A percentile compares a stretch with the other conserved stretches of the same genome.
Conservation (phyloP, 1,140 invertebrate species). For the Probaryconus sp. region DNA sequence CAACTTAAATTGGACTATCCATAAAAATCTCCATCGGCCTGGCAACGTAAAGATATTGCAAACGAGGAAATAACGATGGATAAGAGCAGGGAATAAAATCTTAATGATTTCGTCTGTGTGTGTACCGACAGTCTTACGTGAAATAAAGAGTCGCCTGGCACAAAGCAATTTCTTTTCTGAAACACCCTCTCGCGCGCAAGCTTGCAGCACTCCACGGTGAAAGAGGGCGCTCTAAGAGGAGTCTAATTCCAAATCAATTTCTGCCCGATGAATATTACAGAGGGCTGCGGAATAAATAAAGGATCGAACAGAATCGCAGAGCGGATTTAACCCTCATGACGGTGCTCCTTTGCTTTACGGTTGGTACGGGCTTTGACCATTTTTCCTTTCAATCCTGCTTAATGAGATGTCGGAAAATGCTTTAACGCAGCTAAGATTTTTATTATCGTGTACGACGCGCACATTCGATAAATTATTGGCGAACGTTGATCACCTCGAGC, state of each 20-base stretch:
- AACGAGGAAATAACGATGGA: slow-evolving; percentile 37
- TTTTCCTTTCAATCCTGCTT: slow-evolving; percentile 55
- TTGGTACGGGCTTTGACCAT: slow-evolving; percentile 43
- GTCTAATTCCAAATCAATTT: slow-evolving; percentile 75
- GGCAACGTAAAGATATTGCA: slow-evolving; percentile 9
- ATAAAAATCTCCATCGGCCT: slow-evolving; percentile 18
- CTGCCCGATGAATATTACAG: slow-evolving; percentile 74
- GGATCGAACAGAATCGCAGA: slow-evolving; percentile 60
- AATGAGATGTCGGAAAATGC: slow-evolving; percentile 61
- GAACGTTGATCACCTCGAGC: slow-evolving; percentile 6
- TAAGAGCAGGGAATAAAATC: slow-evolving; percentile 45
- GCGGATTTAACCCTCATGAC: slow-evolving; percentile 54
- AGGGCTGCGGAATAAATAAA: slow-evolving; percentile 72
- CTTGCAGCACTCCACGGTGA: slow-evolving; percentile 32
- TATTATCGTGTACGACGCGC: slow-evolving; percentile 35
- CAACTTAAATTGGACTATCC: slow-evolving; percentile 15
- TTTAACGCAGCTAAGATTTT: slow-evolving; percentile 57
- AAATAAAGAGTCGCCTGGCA: slow-evolving; percentile 54
- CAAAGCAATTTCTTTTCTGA: slow-evolving; percentile 62
- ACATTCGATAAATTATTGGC: slow-evolving; percentile 48
- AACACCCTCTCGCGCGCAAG: slow-evolving; percentile 43
- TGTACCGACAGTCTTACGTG: slow-evolving; percentile 26
- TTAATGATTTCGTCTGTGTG: slow-evolving; percentile 47
- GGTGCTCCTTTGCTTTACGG: slow-evolving; percentile 49
- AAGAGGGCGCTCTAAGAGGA: slow-evolving; percentile 62